These are phyloP conservation scores for Tetheella fluctuosa DNA, from an alignment of 2,888 invertebrate genomes.

Conservation along the genomic window DNA sequence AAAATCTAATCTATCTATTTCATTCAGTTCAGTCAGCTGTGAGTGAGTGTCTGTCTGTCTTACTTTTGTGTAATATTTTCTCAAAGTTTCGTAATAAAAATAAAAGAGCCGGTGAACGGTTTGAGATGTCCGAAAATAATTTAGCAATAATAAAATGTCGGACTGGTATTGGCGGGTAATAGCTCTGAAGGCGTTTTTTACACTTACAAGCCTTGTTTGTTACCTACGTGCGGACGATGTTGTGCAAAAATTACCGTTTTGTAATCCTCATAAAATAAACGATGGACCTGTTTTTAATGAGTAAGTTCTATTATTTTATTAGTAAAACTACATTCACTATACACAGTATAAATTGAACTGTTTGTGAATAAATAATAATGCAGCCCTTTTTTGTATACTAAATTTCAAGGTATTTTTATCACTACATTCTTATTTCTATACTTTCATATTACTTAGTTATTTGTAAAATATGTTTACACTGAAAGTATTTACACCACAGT, in stretches of 20 bases:
- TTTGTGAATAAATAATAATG: background rate
- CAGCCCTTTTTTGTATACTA: background rate
- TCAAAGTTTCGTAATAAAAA: constrained; percentile 63
- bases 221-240: constrained; percentile 70
- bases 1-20: too few relatives aligned
- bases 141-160: constrained; percentile 75
- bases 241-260: constrained; percentile 74
- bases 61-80: constrained; percentile 45
- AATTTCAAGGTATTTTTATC: background rate
- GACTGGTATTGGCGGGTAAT: constrained; percentile 76
- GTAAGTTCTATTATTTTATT: constrained; percentile 55
- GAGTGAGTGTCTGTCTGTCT: constrained; percentile 24
- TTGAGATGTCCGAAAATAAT: constrained; percentile 74
- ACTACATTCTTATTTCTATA: background rate
- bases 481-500: too few relatives aligned
- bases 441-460: background rate
- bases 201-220: constrained; percentile 64
- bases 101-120: constrained; percentile 47
- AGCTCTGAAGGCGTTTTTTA: constrained; percentile 65
- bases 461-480: background rate
- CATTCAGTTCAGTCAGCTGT: constrained; percentile 25
- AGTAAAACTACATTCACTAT: background rate
- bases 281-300: constrained; percentile 61
- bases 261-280: constrained; percentile 68
- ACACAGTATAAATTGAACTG: background rate